phyloP scores from a whole-genome alignment of 2,888 invertebrate species.

The Drosophila leonis region DNA sequence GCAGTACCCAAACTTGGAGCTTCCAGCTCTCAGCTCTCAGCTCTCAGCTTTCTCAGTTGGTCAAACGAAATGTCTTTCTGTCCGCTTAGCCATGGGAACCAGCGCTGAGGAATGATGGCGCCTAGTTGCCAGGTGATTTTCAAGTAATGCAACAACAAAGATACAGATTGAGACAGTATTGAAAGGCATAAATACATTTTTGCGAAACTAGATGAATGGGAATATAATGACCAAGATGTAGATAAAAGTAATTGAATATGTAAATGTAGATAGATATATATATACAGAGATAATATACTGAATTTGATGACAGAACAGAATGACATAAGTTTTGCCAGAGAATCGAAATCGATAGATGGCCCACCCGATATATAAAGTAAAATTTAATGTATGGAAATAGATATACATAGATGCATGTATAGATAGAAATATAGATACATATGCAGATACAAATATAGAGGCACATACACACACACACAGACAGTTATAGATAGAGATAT shows the following conservation, averaged over 20 bases:
- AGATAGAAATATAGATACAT: neutral
- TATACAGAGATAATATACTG: too few species aligned
- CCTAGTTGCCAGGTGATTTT: constrained; percentile 28
- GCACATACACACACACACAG: too few species aligned
- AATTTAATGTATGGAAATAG: too few species aligned
- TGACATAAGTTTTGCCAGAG: too few species aligned
- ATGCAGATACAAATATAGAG: too few species aligned
- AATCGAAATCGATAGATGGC: too few species aligned
- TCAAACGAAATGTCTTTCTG: neutral
- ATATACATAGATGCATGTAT: too few species aligned
- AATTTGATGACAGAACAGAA: too few species aligned
- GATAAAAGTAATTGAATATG: neutral
- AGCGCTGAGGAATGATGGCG: constrained; percentile 22
- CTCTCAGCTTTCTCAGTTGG: neutral
- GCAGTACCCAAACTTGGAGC: constrained; percentile 6
- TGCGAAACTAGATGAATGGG: neutral
- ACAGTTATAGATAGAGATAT: too few species aligned
- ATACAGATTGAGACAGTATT: neutral
- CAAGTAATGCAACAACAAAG: constrained; percentile 4
- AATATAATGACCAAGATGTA: neutral
- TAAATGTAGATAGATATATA: neutral
- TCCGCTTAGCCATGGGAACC: constrained; percentile 47
- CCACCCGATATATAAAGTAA: too few species aligned
- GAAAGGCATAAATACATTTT: neutral
- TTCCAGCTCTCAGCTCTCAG: neutral